Evolutionary conservation across 30 jellyfish, hydroid and myxozoan species (phyloP), one percentile per base, ranked within the genome.

Genomic region (Mastigias papua): DNA sequence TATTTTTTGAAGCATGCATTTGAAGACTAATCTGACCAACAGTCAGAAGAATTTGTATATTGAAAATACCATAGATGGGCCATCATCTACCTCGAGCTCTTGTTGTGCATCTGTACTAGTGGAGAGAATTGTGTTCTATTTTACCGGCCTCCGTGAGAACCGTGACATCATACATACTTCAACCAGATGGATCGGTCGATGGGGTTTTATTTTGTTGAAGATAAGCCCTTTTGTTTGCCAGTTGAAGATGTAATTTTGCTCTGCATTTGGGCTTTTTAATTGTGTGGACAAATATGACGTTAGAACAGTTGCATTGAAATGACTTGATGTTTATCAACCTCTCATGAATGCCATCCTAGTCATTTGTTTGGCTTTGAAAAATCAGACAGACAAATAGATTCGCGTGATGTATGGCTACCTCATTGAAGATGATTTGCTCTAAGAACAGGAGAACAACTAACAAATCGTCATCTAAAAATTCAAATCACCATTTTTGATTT

Each of bases 201-300:
- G 19, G 74, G 74, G 2, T 63, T 63, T 27, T 20, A 4, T n/a
- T 25, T 25, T 26, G 13, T 20, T 27, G 74, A 63, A 63, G 74
- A 63, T 63, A 63, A 63, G 42, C 46, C 74, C 74, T 63, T 63
- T 63, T 63, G 74, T 63, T 63, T 63, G 74, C 13, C 74, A 1
- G 37, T 23, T 20, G 35, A 63, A 63, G 74, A 63, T 63, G 23
- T 63, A 54, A 42, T 63, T 63, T 63, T 17, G 5, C 74, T 1
- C 37, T 63, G 42, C n/a, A 15, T 16, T 54, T 54, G 60, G 67
- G 54, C 54, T 4, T 42, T 42, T 42, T 15, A 42, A 42, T 42
- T 42, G 54, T 42, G 54, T 54, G 25, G 27, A 21, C 67, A 11
- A 21, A 54, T 25, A 54, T 54, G 67, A 54, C 2, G 25, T 54